Conservation (phyloP, 2,888 invertebrate genomes). For the Parasteatoda lunata region DNA sequence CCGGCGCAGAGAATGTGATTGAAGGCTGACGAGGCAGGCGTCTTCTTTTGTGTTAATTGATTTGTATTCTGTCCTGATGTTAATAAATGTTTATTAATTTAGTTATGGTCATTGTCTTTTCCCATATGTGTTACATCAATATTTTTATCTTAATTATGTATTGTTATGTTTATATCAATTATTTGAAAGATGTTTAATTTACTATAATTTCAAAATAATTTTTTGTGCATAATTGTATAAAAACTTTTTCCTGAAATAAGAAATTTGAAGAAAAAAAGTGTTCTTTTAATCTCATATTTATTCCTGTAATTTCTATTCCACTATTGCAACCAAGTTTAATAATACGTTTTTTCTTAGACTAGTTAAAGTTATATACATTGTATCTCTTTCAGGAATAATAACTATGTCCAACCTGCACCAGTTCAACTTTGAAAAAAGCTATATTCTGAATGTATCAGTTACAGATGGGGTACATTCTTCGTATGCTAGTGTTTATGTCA, state of each 20-base stretch:
- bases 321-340: not conserved
- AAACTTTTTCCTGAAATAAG: not conserved
- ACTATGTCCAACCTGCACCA: slow-evolving; percentile 84
- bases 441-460: slow-evolving; percentile 91
- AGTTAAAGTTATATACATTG: not conserved
- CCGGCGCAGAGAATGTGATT: too few species aligned
- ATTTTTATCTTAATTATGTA: too few species aligned
- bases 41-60: too few species aligned
- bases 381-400: slow-evolving; percentile 78
- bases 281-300: not conserved
- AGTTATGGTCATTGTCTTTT: too few species aligned
- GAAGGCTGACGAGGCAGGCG: too few species aligned
- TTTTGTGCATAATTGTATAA: not conserved
- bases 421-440: slow-evolving; percentile 80
- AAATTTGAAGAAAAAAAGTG: not conserved
- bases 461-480: slow-evolving; percentile 96
- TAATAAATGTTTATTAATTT: too few species aligned
- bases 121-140: too few species aligned
- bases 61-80: too few species aligned
- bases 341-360: not conserved
- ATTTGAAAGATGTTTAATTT: too few species aligned
- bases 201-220: too few species aligned
- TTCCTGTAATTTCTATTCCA: not conserved
- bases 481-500: slow-evolving; percentile 79
- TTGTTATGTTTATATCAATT: too few species aligned